Evolutionary conservation across 2,113 vertebrate genomes (phyloP).

Genomic region (Gnathonemus longibarbis): DNA sequence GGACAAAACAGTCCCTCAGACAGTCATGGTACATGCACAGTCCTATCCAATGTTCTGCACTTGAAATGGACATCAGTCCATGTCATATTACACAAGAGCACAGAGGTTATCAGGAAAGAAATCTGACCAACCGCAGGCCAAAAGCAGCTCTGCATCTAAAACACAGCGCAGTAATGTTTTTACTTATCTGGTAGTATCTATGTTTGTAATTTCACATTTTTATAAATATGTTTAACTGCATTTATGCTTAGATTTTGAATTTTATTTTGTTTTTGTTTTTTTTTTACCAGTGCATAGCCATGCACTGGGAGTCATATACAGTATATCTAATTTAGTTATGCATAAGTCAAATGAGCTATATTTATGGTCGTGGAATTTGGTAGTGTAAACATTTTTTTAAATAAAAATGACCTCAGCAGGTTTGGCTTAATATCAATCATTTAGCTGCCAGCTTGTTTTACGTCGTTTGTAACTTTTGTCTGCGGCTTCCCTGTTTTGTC

Average conservation of each 20-base stretch:
- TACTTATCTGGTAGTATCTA: background rate
- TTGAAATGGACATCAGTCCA: background rate
- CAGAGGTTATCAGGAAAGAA: background rate
- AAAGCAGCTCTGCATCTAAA: background rate
- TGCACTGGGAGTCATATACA: background rate
- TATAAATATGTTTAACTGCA: background rate
- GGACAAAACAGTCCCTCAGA: background rate
- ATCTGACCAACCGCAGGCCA: background rate
- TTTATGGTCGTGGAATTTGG: background rate
- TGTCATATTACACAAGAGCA: background rate
- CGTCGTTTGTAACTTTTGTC: background rate
- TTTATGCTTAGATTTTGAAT: background rate
- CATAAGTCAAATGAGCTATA: background rate
- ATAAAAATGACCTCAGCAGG: background rate
- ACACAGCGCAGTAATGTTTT: background rate
- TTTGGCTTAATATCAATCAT: background rate
- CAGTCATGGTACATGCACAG: background rate
- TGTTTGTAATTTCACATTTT: background rate
- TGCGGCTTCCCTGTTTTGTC: conserved; percentile 23
- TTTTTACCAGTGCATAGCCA: background rate
- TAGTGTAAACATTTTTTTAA: background rate
- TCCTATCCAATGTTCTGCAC: background rate
- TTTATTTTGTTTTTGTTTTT: background rate
- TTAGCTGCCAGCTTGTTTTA: background rate
- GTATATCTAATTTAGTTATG: background rate